Evolutionary conservation across 1,140 invertebrate species (phyloP).

Genomic region (Philopotamus ludificatus): DNA sequence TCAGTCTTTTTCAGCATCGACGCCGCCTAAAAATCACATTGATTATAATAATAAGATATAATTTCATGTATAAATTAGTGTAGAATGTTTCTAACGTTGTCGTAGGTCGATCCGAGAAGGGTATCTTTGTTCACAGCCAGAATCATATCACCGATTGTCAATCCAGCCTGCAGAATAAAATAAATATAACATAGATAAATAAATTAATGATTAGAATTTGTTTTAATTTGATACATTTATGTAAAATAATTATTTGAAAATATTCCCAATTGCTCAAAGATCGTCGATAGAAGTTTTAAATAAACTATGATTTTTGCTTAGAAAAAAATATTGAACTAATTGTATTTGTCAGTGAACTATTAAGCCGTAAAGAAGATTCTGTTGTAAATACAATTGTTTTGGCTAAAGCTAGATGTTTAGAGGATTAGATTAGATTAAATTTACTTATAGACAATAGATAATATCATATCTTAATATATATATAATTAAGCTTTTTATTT

Average conservation of each 20-base stretch:
- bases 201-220: no score
- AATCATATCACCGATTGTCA: constrained; percentile 93
- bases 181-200: no score
- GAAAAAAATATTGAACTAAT: no score
- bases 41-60: neutral
- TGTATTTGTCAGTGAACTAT: no score
- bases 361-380: no score
- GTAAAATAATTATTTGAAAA: neutral
- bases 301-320: constrained; percentile 11
- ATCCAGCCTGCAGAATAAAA: constrained; percentile 74
- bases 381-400: no score
- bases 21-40: constrained; percentile 66
- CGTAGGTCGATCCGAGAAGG: constrained; percentile 81
- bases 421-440: no score
- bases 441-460: no score
- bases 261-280: neutral
- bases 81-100: constrained; percentile 65
- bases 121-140: constrained; percentile 90
- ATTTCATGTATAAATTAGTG: neutral
- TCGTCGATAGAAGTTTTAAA: neutral
- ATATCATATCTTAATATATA: no score
- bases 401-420: no score
- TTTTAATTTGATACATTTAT: no score
- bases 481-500: no score
- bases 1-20: constrained; percentile 82